Evolutionary conservation across 2,797 vertebrate species (phyloP).

Genomic region (Tarsius wallacei): DNA sequence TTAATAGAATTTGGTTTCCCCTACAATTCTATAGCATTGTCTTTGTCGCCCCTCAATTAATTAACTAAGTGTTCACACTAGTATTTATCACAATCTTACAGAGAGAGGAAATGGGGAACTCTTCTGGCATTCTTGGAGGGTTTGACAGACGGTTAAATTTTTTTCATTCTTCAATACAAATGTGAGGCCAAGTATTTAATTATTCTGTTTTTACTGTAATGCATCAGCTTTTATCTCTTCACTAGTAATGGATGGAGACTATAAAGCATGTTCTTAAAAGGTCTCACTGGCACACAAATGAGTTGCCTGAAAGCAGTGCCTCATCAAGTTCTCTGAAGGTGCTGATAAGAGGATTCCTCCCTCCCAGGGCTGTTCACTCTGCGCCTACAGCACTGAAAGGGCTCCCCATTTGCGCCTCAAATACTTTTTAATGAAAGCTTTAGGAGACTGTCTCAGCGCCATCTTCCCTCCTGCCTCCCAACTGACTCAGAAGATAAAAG

Average conservation of each 20-base stretch:
- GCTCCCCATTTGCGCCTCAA: slow-evolving; percentile 4
- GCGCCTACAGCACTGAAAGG: background rate
- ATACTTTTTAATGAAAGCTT: slow-evolving; percentile 71
- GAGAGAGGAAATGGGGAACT: background rate
- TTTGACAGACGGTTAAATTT: slow-evolving; percentile 6
- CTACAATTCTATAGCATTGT: background rate
- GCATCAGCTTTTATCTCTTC: slow-evolving; percentile 50
- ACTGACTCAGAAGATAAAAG: background rate
- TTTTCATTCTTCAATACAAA: slow-evolving; percentile 74
- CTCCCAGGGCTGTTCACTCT: background rate
- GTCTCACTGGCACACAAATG: background rate
- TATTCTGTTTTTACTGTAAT: slow-evolving; percentile 54
- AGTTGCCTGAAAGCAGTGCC: background rate
- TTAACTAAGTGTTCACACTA: background rate
- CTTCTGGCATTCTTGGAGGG: background rate
- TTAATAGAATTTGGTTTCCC: background rate
- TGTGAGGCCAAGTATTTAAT: slow-evolving; percentile 71
- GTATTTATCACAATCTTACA: background rate
- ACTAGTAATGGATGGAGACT: slow-evolving; percentile 34
- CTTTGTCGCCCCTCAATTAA: background rate
- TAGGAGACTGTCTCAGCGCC: background rate
- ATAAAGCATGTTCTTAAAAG: slow-evolving; percentile 53
- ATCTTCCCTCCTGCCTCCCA: background rate
- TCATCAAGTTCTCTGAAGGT: background rate
- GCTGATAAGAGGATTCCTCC: background rate